Percentiles rank a stretch among this genome's conserved stretches.
These are phyloP conservation scores for Erebia aethiops DNA, from an alignment of 2,888 invertebrate species.

Conservation along the genomic window DNA sequence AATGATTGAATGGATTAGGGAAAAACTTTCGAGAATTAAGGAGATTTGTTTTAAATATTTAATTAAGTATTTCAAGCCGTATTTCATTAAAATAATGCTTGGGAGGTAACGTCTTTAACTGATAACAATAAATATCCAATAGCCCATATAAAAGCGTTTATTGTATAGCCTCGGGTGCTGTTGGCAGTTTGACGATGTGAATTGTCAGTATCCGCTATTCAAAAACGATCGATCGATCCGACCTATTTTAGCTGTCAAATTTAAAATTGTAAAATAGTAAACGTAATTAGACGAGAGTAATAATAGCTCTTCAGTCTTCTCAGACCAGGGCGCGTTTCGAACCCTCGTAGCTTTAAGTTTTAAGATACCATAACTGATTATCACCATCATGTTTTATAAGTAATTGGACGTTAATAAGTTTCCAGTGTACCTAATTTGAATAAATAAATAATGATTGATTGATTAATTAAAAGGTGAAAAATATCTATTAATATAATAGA, in stretches of 20 bases:
- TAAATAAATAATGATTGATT: no score
- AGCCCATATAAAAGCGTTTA: constrained; percentile 16
- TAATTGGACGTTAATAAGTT: no score
- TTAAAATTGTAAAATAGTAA: background rate
- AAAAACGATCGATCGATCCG: background rate
- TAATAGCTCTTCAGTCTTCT: no score
- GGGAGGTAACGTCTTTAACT: background rate
- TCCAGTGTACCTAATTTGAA: no score
- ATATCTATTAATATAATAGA: background rate
- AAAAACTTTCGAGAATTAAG: no score
- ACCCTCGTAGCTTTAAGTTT: no score
- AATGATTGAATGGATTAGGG: background rate
- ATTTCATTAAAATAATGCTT: background rate
- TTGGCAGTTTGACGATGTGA: constrained; percentile 15
- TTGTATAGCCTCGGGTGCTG: background rate
- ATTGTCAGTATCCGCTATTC: background rate
- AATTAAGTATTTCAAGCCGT: no score
- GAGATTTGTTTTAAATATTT: no score
- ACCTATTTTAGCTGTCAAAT: background rate
- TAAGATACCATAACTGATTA: no score
- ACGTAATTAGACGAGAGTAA: background rate
- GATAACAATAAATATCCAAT: constrained; percentile 17
- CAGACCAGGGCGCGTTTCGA: no score
- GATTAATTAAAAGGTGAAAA: background rate
- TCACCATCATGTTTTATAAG: no score